Base-by-base conservation (phyloP, 2,888 invertebrate species). In the Plemyria rubiginata region DNA sequence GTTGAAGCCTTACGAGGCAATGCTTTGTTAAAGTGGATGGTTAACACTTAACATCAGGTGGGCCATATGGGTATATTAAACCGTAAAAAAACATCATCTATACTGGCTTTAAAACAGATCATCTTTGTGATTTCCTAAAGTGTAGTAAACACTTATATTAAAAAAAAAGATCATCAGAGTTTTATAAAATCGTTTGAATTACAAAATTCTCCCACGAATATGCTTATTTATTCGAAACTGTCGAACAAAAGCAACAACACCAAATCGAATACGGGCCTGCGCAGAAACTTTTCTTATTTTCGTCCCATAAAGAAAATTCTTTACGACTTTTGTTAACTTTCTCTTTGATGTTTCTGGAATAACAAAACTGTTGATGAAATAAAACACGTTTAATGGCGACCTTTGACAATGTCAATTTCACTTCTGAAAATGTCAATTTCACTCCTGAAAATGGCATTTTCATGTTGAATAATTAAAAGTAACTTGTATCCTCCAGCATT, bases 301-400 rank as follows among this genome's bases (percentile, higher is more conserved):
- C 48, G 32, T 50, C 40, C 50, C 45, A 45, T 40, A 65, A 60
- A 43, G 50, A 62, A 66, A 60, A 54, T 43, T 55, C 46, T 58
- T 58, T 52, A 54, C 36, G 51, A 55, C 63, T 61, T 63, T 55
- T 57, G 38, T 46, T 36, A 43, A 59, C 54, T 54, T 60, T 57
- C 45, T 11, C 61, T 66, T 63, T 66, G 61, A 63, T 57, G 54
- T 56, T 51, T 55, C 40, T 45, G 48, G 28, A 61, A 61, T 62
- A 63, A 66, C 56, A 56, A 60, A 62, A 63, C 52, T 58, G 62
- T 50, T 51, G 53, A 60, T 60, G 36, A 53, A 62, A 62, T 60
- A 54, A 54, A 62, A 66, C 40, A 54, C 54, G 40, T 60, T 60
- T 56, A 56, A 62, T 54, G 48, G 28, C 13, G 28, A 29, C 46